Percentiles rank a stretch among this genome's conserved stretches.
phyloP scores from a whole-genome alignment of 2,888 invertebrate genomes.

The Labia minor region DNA sequence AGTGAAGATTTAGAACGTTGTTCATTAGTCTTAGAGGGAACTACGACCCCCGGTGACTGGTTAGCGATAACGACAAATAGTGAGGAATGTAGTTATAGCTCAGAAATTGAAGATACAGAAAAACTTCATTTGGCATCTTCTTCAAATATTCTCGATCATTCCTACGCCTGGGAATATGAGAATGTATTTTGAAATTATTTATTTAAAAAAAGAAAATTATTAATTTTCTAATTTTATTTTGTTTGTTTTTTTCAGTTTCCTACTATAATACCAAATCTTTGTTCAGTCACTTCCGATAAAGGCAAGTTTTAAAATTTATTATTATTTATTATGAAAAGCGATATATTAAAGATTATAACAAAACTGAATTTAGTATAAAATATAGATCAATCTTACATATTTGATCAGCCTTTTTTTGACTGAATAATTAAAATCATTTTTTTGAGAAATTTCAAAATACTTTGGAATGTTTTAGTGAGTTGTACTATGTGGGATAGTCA shows the following conservation, averaged over 20 bases:
- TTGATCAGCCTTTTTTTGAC: no score
- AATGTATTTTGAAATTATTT: slow-evolving; percentile 15
- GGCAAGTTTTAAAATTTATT: slow-evolving; percentile 41
- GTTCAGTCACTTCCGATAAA: slow-evolving; percentile 58
- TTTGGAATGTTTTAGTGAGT: slow-evolving; percentile 74
- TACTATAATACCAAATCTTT: slow-evolving; percentile 61
- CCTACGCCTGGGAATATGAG: slow-evolving; percentile 44
- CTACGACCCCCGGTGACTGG: slow-evolving; percentile 55
- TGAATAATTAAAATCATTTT: not conserved
- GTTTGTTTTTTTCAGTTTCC: slow-evolving; percentile 40
- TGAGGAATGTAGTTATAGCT: slow-evolving; percentile 73
- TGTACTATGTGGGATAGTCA: slow-evolving; percentile 91
- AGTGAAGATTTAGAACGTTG: slow-evolving; percentile 46
- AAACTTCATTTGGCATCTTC: slow-evolving; percentile 41
- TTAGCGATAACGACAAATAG: slow-evolving; percentile 82
- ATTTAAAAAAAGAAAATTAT: no score
- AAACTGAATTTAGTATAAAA: no score
- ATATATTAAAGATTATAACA: slow-evolving; percentile 19
- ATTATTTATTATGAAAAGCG: no score
- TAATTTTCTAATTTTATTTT: not conserved
- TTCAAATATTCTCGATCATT: slow-evolving; percentile 40
- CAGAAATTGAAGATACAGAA: slow-evolving; percentile 57
- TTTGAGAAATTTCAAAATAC: slow-evolving; percentile 18
- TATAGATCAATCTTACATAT: no score
- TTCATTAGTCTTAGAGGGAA: slow-evolving; percentile 43